Percentiles rank a stretch among this genome's conserved stretches.
These are phyloP conservation scores for Anas platyrhynchos DNA, from an alignment of 2,113 vertebrate species.

Conservation along the genomic window DNA sequence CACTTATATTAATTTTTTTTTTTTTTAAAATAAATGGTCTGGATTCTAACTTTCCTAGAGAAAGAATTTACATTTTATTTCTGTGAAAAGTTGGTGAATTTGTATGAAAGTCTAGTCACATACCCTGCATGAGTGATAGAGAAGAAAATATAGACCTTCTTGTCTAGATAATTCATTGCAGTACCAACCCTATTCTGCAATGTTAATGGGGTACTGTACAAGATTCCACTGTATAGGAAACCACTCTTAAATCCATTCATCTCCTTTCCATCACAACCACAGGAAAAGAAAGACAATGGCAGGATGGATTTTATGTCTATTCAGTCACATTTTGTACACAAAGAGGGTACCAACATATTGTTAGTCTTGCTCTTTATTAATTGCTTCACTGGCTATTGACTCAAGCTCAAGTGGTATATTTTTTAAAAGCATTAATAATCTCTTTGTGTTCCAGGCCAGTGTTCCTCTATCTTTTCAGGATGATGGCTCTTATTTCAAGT, in stretches of 20 bases:
- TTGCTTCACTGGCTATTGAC: slow-evolving; percentile 41
- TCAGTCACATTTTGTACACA: slow-evolving; percentile 36
- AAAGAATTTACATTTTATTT: background rate
- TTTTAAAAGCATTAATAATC: slow-evolving; percentile 60
- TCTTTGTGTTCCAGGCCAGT: slow-evolving; percentile 53
- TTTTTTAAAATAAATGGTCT: background rate
- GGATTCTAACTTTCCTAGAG: background rate
- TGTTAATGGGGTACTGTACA: slow-evolving; percentile 60
- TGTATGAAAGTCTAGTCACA: slow-evolving; percentile 31
- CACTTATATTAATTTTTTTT: background rate
- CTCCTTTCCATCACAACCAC: slow-evolving; percentile 22
- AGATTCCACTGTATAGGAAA: slow-evolving; percentile 49
- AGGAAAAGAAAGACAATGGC: slow-evolving; percentile 40
- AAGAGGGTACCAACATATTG: slow-evolving; percentile 58
- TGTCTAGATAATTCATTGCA: slow-evolving; percentile 60
- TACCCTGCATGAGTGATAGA: background rate
- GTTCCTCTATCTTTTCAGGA: slow-evolving; percentile 37
- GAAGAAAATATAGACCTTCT: background rate
- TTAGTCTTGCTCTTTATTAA: slow-evolving; percentile 60
- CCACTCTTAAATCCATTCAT: slow-evolving; percentile 51
- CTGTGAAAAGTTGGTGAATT: background rate
- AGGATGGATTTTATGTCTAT: slow-evolving; percentile 58
- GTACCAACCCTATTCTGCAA: slow-evolving; percentile 19
- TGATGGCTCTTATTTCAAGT: slow-evolving; percentile 26
- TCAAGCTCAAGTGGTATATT: slow-evolving; percentile 25